Evolutionary conservation across 2,888 invertebrate genomes (phyloP).

Genomic region (Erebia ligea): DNA sequence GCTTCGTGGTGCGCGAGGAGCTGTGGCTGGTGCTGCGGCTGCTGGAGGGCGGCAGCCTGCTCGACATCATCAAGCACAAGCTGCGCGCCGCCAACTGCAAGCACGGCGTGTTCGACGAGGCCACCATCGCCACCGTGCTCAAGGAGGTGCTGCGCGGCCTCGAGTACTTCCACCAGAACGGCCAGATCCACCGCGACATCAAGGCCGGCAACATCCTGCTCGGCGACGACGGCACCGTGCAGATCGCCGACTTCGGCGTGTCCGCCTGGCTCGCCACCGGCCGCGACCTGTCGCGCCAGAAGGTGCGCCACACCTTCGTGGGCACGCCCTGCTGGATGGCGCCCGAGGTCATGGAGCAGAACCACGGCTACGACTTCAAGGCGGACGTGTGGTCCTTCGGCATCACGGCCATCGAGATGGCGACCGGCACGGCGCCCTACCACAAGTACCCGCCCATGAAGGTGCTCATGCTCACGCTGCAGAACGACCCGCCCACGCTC

Average conservation of each 20-base stretch:
- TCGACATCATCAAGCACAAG: constrained; percentile 97
- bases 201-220: constrained; percentile 95
- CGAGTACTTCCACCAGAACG: constrained; percentile 98
- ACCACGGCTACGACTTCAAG: constrained; percentile 99
- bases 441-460: constrained; percentile 99
- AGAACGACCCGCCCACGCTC: constrained; percentile 98
- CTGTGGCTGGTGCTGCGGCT: constrained; percentile 98
- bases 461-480: constrained; percentile 98
- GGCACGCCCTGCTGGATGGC: constrained; percentile 99
- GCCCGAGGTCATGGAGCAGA: constrained; percentile 99
- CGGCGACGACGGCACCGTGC: constrained; percentile 98
- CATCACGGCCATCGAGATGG: constrained; percentile 99
- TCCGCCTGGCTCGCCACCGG: constrained; percentile 99
- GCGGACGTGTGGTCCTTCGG: constrained; percentile 93
- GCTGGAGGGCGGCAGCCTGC: constrained; percentile 95
- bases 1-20: constrained; percentile 98
- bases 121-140: constrained; percentile 98
- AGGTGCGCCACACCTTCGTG: constrained; percentile 99
- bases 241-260: constrained; percentile 99
- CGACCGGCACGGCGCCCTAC: constrained; percentile 99
- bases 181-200: constrained; percentile 95
- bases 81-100: constrained; percentile 96
- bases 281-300: constrained; percentile 96
- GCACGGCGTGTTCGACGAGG: constrained; percentile 99
- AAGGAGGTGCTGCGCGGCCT: constrained; percentile 98